Conservation (phyloP, 2,113 vertebrate species). For the Antechinus stuartii region DNA sequence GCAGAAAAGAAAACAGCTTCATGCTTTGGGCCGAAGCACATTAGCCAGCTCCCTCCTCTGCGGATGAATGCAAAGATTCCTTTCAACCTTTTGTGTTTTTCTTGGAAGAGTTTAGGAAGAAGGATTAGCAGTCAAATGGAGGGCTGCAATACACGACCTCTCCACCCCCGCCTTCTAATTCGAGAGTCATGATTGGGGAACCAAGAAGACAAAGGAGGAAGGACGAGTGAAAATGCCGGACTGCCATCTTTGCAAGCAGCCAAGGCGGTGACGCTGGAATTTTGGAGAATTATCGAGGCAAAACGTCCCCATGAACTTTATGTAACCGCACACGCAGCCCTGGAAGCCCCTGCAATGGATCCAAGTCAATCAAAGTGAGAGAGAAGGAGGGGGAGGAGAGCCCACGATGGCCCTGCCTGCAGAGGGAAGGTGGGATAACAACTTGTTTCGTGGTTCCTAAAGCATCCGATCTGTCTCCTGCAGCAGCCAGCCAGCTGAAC, state of each 20-base stretch:
- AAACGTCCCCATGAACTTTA: neutral
- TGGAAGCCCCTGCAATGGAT: neutral
- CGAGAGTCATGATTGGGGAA: neutral
- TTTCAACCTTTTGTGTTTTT: constrained; percentile 22
- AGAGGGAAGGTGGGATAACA: neutral
- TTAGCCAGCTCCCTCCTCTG: neutral
- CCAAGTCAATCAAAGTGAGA: too few relatives aligned
- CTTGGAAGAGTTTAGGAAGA: neutral
- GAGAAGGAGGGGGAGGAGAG: too few relatives aligned
- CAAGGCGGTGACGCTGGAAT: neutral
- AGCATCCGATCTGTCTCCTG: neutral
- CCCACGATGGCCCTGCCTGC: neutral
- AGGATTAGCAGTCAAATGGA: constrained; percentile 7
- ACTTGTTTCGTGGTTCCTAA: neutral
- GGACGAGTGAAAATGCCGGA: neutral
- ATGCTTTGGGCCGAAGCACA: constrained; percentile 32
- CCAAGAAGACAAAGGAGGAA: neutral
- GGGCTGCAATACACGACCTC: constrained; percentile 5
- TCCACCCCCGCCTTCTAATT: neutral
- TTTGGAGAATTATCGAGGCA: neutral
- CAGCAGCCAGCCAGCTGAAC: too few relatives aligned
- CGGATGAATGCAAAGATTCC: constrained; percentile 48
- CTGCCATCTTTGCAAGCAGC: neutral
- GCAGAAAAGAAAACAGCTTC: constrained; percentile 61
- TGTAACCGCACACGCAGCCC: neutral